A percentile compares a stretch with the other conserved stretches of the same genome.
Evolutionary conservation across 2,113 vertebrate species (phyloP).

Genomic region (Leucoraja erinaceus): DNA sequence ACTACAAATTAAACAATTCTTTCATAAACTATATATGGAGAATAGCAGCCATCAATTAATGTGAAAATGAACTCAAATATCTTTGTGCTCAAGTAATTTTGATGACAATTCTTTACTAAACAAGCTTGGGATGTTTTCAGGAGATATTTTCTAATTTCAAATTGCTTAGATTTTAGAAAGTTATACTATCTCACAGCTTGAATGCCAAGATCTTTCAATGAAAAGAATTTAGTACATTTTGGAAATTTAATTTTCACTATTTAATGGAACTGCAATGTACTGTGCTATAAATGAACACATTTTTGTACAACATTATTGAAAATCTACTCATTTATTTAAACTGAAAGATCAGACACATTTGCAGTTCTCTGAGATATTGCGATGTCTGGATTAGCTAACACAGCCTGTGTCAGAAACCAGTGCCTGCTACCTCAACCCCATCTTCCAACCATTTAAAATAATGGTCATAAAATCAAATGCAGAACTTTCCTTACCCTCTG

Average conservation of each 20-base stretch:
- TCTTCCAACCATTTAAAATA: background rate
- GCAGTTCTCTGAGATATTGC: background rate
- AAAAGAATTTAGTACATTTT: constrained; percentile 6
- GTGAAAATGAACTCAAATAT: constrained; percentile 10
- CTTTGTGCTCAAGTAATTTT: background rate
- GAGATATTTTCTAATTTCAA: background rate
- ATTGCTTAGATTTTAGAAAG: background rate
- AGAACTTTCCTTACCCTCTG: background rate
- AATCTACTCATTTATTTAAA: background rate
- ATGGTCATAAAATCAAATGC: background rate
- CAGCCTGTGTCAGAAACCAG: background rate
- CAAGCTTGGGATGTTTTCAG: background rate
- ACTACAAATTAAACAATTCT: background rate
- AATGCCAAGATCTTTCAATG: background rate
- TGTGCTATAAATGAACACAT: background rate
- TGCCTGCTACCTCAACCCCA: background rate
- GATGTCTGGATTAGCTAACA: background rate
- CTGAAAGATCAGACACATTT: background rate
- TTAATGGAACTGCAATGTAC: background rate
- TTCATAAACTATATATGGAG: background rate
- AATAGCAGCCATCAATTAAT: background rate
- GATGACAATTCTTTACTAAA: constrained; percentile 1
- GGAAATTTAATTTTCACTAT: background rate
- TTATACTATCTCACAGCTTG: background rate
- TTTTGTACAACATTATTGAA: background rate